phyloP scores from a whole-genome alignment of 2,888 invertebrate genomes.

The Eilema caniola region DNA sequence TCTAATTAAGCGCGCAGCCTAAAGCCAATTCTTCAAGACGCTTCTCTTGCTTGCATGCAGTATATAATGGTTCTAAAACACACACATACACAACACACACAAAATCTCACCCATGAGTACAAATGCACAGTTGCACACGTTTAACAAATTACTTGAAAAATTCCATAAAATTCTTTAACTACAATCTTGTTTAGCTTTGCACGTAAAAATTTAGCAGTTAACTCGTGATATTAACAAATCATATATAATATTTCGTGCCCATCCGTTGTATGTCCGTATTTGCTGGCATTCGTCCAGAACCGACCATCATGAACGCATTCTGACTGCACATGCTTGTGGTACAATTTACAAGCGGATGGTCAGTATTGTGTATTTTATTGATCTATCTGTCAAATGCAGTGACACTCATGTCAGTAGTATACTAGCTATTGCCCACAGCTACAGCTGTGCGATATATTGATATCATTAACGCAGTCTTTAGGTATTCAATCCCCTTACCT shows the following conservation, averaged over 20 bases:
- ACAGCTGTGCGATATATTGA: background rate
- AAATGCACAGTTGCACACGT: background rate
- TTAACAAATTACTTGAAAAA: background rate
- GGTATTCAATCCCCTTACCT: no score
- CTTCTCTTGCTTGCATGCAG: no score
- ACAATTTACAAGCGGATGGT: constrained; percentile 12
- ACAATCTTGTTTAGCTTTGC: background rate
- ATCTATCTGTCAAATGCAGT: constrained; percentile 1
- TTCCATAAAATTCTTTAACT: background rate
- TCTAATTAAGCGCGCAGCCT: background rate
- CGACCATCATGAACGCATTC: constrained; percentile 28
- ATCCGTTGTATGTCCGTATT: constrained; percentile 46
- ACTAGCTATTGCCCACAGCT: background rate
- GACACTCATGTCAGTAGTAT: background rate
- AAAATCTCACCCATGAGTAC: background rate
- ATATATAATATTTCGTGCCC: constrained; percentile 47
- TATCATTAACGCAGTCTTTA: no score
- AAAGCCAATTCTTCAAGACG: no score
- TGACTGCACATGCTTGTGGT: constrained; percentile 28
- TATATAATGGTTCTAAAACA: no score
- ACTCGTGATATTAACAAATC: constrained; percentile 42
- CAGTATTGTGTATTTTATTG: constrained; percentile 16
- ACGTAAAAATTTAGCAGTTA: constrained; percentile 4
- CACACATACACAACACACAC: background rate
- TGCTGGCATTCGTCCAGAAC: constrained; percentile 29